A percentile compares a stretch with the other conserved stretches of the same genome.
Evolutionary conservation across 2,888 invertebrate species (phyloP).

Genomic region (Stictocephala bisonia): DNA sequence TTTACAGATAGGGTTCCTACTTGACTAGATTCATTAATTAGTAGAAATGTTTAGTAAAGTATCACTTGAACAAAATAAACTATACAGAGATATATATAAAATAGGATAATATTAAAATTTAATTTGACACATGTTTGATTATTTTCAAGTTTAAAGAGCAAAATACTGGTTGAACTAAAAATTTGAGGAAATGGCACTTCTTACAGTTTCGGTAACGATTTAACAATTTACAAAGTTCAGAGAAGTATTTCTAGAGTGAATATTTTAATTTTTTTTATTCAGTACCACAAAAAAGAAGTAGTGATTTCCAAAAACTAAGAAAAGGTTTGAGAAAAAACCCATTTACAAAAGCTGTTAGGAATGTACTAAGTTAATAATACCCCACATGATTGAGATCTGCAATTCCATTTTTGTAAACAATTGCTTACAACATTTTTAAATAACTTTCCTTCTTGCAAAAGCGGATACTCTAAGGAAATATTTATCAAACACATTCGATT

Average conservation of each 20-base stretch:
- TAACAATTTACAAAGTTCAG: too few species aligned
- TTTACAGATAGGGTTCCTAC: conserved; percentile 40
- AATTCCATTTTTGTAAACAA: conserved; percentile 27
- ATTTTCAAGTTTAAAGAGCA: neutral
- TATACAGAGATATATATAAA: conserved; percentile 29
- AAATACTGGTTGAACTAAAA: neutral
- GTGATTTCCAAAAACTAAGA: too few species aligned
- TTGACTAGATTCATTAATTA: conserved; percentile 39
- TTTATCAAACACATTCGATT: too few species aligned
- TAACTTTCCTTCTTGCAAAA: too few species aligned
- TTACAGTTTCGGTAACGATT: neutral
- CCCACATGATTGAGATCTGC: conserved; percentile 27
- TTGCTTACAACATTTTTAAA: conserved; percentile 26
- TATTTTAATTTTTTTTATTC: too few species aligned
- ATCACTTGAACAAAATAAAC: conserved; percentile 39
- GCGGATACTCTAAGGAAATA: too few species aligned
- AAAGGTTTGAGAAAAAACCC: neutral
- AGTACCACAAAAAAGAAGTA: too few species aligned
- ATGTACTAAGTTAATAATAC: conserved; percentile 36
- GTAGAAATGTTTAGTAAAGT: conserved; percentile 28
- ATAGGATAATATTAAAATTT: conserved; percentile 1
- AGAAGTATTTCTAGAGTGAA: too few species aligned
- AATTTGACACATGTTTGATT: conserved; percentile 38
- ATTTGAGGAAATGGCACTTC: conserved; percentile 25
- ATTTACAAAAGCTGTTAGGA: conserved; percentile 18